Evolutionary conservation across 2,113 vertebrate species (phyloP).

Genomic region (Poicephalus gulielmi): DNA sequence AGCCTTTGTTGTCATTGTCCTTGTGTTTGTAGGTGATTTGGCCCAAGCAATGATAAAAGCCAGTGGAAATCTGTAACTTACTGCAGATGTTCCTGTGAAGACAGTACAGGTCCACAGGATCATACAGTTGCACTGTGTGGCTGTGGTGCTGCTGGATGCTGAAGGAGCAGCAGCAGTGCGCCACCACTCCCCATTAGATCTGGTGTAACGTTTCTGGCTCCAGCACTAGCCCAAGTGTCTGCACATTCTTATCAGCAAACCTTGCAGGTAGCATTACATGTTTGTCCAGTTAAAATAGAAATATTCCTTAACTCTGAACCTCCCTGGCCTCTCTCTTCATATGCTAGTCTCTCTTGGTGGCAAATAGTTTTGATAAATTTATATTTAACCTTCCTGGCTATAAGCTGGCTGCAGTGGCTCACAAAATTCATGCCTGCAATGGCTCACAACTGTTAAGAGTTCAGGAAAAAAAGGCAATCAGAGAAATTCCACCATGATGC

Average conservation of each 20-base stretch:
- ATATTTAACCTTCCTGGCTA: not conserved
- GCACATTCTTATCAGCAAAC: slow-evolving; percentile 39
- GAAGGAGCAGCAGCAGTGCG: not conserved
- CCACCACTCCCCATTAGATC: not conserved
- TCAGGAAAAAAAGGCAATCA: not conserved
- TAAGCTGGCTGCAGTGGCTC: not conserved
- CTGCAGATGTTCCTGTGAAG: not conserved
- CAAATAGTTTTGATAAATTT: not conserved
- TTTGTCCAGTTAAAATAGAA: slow-evolving; percentile 23
- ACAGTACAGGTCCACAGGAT: not conserved
- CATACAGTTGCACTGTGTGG: not conserved
- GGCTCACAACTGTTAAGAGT: not conserved
- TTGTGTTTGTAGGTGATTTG: not conserved
- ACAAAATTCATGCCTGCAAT: not conserved
- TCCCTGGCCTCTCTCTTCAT: not conserved
- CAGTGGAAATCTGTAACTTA: not conserved
- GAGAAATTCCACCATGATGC: not conserved
- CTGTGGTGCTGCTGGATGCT: not conserved
- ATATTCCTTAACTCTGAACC: slow-evolving; percentile 26
- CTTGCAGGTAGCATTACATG: slow-evolving; percentile 8
- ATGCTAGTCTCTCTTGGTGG: not conserved
- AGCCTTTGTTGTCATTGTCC: not conserved
- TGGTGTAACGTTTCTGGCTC: not conserved
- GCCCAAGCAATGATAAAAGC: not conserved
- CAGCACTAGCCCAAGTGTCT: slow-evolving; percentile 16